Evolutionary conservation across 1,140 invertebrate genomes (phyloP).

Genomic region (Zaprionus nigranus): DNA sequence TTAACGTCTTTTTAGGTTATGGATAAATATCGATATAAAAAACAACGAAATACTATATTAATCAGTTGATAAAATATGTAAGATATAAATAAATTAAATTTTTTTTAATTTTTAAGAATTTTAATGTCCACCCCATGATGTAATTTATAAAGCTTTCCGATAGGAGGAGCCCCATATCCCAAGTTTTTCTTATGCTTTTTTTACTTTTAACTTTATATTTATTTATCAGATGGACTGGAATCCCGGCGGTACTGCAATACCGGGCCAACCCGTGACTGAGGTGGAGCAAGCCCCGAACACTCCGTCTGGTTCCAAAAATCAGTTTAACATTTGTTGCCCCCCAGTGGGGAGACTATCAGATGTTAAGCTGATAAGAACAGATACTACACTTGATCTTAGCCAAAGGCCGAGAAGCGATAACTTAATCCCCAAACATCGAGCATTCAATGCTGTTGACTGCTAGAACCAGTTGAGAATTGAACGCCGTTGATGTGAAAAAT

Average conservation of each 20-base stretch:
- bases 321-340: slow-evolving; percentile 86
- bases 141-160: too few relatives aligned
- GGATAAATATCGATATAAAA: too few relatives aligned
- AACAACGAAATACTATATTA: too few relatives aligned
- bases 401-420: too few relatives aligned
- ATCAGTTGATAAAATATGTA: too few relatives aligned
- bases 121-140: too few relatives aligned
- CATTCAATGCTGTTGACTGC: not conserved
- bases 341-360: slow-evolving; percentile 85
- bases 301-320: slow-evolving; percentile 86
- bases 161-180: too few relatives aligned
- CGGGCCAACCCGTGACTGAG: slow-evolving; percentile 86
- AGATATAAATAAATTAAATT: too few relatives aligned
- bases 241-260: slow-evolving; percentile 86
- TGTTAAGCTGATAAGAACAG: slow-evolving; percentile 89
- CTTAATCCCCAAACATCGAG: not conserved
- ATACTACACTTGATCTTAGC: not conserved
- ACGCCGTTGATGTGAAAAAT: not conserved
- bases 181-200: too few relatives aligned
- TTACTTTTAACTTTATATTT: not conserved
- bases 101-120: too few relatives aligned
- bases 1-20: too few relatives aligned
- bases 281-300: slow-evolving; percentile 86
- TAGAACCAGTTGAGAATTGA: not conserved
- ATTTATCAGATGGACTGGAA: slow-evolving; percentile 18